Evolutionary conservation across 2,888 invertebrate genomes (phyloP).

Genomic region (Lochmaea crataegi): DNA sequence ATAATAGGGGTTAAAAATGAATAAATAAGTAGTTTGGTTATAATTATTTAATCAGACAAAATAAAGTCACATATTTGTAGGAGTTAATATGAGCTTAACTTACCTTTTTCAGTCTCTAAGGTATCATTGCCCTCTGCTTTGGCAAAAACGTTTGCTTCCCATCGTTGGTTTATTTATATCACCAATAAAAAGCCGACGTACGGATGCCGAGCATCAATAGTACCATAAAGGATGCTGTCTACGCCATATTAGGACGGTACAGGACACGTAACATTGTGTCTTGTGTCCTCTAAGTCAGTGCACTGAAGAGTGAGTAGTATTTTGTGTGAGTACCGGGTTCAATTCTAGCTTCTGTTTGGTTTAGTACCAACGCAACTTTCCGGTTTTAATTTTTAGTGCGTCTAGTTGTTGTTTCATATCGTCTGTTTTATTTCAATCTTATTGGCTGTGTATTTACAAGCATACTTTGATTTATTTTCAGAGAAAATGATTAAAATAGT

Average conservation of each 20-base stretch:
- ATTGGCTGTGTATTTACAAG: too few species aligned
- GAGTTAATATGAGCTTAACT: background rate
- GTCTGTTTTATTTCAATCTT: background rate
- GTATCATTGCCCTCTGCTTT: conserved; percentile 38
- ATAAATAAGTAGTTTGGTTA: background rate
- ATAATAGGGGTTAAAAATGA: too few species aligned
- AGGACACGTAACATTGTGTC: conserved; percentile 59
- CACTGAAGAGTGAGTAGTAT: conserved; percentile 38
- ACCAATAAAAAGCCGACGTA: conserved; percentile 53
- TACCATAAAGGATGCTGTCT: conserved; percentile 51
- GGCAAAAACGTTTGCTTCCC: conserved; percentile 48
- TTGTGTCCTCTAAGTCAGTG: conserved; percentile 52
- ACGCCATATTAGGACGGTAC: conserved; percentile 56
- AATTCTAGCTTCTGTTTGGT: conserved; percentile 2
- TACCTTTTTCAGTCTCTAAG: conserved; percentile 15
- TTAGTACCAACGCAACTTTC: background rate
- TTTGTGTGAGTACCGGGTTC: conserved; percentile 27
- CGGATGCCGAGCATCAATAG: conserved; percentile 50
- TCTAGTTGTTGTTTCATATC: background rate
- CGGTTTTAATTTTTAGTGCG: background rate
- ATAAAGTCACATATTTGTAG: background rate
- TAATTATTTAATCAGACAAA: background rate
- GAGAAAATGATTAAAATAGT: too few species aligned
- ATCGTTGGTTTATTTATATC: conserved; percentile 55
- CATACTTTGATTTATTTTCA: too few species aligned